A percentile compares a stretch with the other conserved stretches of the same genome.
Evolutionary conservation across 2,113 vertebrate species (phyloP).

Genomic region (Seriola rivoliana): DNA sequence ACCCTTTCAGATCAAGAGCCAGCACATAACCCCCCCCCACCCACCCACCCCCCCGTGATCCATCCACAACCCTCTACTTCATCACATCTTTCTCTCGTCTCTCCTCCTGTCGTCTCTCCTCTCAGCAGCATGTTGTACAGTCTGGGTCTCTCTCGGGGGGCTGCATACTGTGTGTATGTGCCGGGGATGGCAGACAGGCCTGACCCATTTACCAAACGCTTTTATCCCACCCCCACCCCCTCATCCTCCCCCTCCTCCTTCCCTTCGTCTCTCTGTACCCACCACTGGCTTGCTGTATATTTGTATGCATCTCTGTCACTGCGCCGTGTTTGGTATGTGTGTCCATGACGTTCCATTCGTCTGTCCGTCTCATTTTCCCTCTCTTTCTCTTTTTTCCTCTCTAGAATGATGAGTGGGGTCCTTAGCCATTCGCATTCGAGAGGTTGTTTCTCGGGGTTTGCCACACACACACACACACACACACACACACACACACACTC

Average conservation of each 20-base stretch:
- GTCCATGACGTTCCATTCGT: conserved; percentile 15
- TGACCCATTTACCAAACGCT: conserved; percentile 80
- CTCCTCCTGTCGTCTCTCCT: conserved; percentile 38
- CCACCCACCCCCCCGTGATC: conserved; percentile 25
- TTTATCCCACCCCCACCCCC: conserved; percentile 33
- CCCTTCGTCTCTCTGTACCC: conserved; percentile 38
- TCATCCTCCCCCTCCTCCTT: conserved; percentile 25
- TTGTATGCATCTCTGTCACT: conserved; percentile 55
- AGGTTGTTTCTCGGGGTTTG: conserved; percentile 3
- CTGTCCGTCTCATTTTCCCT: conserved; percentile 38
- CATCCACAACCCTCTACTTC: conserved; percentile 26
- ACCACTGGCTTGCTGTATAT: conserved; percentile 37
- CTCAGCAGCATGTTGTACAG: conserved; percentile 55
- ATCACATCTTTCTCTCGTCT: conserved; percentile 14
- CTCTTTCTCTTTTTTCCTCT: conserved; percentile 20
- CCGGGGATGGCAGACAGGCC: conserved; percentile 67
- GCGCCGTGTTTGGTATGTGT: conserved; percentile 26
- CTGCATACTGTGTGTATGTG: conserved; percentile 51
- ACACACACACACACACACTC: background rate
- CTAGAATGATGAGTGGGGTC: background rate
- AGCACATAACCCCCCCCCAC: background rate
- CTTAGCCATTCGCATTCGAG: conserved; percentile 28
- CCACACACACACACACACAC: background rate
- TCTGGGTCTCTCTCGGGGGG: conserved; percentile 57
- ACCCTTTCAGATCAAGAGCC: conserved; percentile 11